Evolutionary conservation across 2,113 vertebrate species (phyloP).

Genomic region (Forbesichthys papilliferus): DNA sequence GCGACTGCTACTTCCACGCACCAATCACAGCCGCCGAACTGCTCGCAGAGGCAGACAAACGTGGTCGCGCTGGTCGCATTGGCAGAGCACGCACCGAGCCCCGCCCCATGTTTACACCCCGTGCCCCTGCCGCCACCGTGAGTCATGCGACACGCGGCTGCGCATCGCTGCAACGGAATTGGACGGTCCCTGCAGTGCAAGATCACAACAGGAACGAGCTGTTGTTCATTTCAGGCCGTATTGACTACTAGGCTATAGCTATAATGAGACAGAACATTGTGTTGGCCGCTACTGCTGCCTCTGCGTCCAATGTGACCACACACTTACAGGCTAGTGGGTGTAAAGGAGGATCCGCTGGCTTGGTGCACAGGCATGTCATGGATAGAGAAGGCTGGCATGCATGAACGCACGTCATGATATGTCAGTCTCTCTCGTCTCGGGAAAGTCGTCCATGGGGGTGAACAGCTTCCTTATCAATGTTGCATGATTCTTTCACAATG

Average conservation of each 20-base stretch:
- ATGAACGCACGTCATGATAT: too few relatives aligned
- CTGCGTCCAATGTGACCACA: neutral
- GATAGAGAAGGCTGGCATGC: too few relatives aligned
- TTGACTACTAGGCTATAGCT: neutral
- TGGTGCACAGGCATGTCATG: too few relatives aligned
- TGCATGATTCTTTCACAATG: too few relatives aligned
- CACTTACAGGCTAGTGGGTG: neutral
- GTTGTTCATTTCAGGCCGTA: conserved; percentile 25
- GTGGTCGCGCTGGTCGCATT: conserved; percentile 28
- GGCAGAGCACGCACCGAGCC: conserved; percentile 43
- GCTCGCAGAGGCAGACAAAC: neutral
- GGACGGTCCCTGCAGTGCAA: conserved; percentile 46
- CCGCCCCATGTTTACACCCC: conserved; percentile 75
- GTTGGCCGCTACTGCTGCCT: neutral
- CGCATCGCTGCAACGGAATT: conserved; percentile 60
- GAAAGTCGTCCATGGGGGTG: too few relatives aligned
- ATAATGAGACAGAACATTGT: neutral
- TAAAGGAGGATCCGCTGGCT: too few relatives aligned
- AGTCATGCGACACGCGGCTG: conserved; percentile 75
- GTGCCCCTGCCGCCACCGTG: conserved; percentile 54
- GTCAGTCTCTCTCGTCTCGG: too few relatives aligned
- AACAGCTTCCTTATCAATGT: too few relatives aligned
- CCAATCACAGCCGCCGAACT: conserved; percentile 53
- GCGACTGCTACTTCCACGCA: conserved; percentile 37
- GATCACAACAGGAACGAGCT: conserved; percentile 45